Evolutionary conservation across 2,113 vertebrate genomes (phyloP).

Genomic region (Willisornis vidua): DNA sequence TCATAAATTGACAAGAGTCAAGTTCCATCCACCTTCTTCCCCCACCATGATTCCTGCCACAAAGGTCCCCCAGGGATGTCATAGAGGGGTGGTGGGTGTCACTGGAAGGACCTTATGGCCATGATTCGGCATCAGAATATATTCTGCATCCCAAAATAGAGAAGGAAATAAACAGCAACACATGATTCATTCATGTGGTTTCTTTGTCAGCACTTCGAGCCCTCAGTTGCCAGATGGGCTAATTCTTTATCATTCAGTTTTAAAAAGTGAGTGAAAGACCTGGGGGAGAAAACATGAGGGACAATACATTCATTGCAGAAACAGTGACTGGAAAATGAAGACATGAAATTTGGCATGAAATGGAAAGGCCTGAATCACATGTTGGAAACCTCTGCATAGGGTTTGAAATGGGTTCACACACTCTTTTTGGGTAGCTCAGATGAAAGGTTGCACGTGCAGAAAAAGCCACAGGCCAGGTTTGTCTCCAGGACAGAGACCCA

Average conservation of each 20-base stretch:
- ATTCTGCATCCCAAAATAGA: not conserved
- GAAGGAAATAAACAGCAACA: not conserved
- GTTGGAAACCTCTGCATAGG: not conserved
- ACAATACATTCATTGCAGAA: not conserved
- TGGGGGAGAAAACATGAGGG: not conserved
- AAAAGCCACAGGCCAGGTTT: not conserved
- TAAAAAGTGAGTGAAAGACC: not conserved
- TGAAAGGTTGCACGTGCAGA: not conserved
- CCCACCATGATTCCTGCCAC: accelerated
- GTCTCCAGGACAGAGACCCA: not conserved
- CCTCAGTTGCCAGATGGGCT: not conserved
- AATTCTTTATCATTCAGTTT: not conserved
- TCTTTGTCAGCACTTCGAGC: not conserved
- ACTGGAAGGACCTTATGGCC: not conserved
- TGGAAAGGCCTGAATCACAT: not conserved
- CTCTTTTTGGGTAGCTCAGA: not conserved
- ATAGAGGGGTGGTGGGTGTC: not conserved
- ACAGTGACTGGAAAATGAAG: not conserved
- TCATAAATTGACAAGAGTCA: not conserved
- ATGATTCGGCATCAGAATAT: not conserved
- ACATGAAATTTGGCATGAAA: not conserved
- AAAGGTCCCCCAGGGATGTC: not conserved
- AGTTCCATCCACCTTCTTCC: accelerated
- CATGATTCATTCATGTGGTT: not conserved
- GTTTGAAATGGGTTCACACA: not conserved